A percentile compares a stretch with the other conserved stretches of the same genome.
Evolutionary conservation across 2,888 invertebrate genomes (phyloP).

Genomic region (Halictus quadricinctus): DNA sequence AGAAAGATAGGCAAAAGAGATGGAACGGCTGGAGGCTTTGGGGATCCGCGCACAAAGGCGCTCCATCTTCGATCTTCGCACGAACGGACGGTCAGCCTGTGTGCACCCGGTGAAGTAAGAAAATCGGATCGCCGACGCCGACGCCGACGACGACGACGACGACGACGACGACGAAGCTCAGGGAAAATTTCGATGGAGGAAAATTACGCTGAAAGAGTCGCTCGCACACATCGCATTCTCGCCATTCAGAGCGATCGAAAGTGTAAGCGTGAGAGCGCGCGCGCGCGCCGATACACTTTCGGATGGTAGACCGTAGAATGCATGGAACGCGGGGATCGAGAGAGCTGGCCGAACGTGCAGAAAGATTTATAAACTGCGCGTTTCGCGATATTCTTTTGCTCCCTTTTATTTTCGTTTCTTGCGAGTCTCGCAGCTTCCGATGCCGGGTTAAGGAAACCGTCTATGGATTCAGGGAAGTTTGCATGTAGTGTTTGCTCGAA

Average conservation of each 20-base stretch:
- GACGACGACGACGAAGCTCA: neutral
- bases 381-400: neutral
- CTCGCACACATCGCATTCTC: neutral
- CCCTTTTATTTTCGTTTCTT: neutral
- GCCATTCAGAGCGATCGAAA: constrained; percentile 13
- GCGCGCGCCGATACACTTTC: constrained; percentile 6
- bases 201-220: constrained; percentile 24
- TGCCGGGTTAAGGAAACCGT: neutral
- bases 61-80: constrained; percentile 47
- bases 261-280: neutral
- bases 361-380: constrained; percentile 5
- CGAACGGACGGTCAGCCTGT: constrained; percentile 39
- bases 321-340: neutral
- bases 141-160: too few relatives aligned
- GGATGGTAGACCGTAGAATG: neutral
- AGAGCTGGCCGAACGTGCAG: neutral
- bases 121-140: constrained; percentile 39
- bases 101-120: constrained; percentile 35
- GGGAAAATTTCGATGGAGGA: constrained; percentile 34
- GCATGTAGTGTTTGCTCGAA: neutral
- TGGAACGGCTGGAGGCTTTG: neutral
- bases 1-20: constrained; percentile 42
- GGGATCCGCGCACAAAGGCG: constrained; percentile 37
- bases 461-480: neutral
- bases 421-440: neutral